A percentile compares a stretch with the other conserved stretches of the same genome.
Conservation (phyloP, 2,888 invertebrate genomes). For the Scaeva pyrastri region DNA sequence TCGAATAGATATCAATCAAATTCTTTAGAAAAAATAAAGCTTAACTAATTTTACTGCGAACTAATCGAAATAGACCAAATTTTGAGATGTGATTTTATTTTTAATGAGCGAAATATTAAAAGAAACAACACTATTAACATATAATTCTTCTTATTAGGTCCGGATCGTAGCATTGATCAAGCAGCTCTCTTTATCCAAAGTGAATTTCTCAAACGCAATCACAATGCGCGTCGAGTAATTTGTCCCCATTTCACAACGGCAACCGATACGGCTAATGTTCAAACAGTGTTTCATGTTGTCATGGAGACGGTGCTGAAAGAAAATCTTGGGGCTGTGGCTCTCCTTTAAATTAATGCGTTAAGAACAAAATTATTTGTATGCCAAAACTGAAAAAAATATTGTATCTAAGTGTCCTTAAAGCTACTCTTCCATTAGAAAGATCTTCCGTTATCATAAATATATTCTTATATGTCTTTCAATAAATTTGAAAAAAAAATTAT, state of each 20-base stretch:
- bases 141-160: constrained; percentile 82
- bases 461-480: constrained; percentile 40
- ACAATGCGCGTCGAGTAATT: constrained; percentile 86
- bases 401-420: constrained; percentile 59
- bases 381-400: constrained; percentile 59
- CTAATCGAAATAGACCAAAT: too few species aligned
- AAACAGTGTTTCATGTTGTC: constrained; percentile 87
- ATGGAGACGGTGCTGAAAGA: constrained; percentile 88
- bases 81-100: too few species aligned
- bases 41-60: too few species aligned
- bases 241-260: constrained; percentile 89
- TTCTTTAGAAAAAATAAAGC: too few species aligned
- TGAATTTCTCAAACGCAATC: constrained; percentile 86
- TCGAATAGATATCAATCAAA: too few species aligned
- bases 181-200: constrained; percentile 87
- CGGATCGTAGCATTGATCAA: constrained; percentile 87
- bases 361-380: constrained; percentile 37
- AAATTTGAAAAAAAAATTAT: constrained; percentile 57
- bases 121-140: not conserved
- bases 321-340: constrained; percentile 86
- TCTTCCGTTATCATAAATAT: constrained; percentile 50
- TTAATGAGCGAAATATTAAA: too few species aligned
- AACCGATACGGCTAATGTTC: constrained; percentile 88
- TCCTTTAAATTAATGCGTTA: constrained; percentile 81
- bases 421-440: constrained; percentile 60